Base-by-base conservation (phyloP, 2,888 invertebrate genomes). In the Parnassius glacialis region DNA sequence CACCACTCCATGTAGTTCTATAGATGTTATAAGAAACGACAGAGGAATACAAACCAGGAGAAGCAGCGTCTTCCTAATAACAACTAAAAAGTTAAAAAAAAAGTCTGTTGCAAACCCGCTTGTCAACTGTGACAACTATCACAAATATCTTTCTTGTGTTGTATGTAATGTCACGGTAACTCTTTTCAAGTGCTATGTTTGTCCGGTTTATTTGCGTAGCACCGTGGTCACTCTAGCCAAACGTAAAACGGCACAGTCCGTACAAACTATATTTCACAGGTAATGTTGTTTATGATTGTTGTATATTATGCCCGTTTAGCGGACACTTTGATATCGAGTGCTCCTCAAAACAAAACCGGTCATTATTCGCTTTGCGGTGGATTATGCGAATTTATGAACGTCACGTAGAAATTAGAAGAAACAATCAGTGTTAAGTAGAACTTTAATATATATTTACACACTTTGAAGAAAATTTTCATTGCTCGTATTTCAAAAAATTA, bases 201-300 rank as follows among this genome's bases (percentile, higher is more conserved):
- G 25, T 61, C 51, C 45, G 13, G 20, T 45, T 44, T 10, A 59
- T 11, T 0, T 10, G 9, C 9, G 34, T 34, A 25, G 20, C 3
- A 9, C 11, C 64, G 65, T 86, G 79, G 87, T 72, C 70, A 76
- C 81, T 70, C 25, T 68, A 77, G 61, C 45, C 60, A 52, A 70
- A 73, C 76, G 77, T 76, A 78, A 75, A 77, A 71, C 72, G 72
- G 70, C 72, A 67, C 70, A 68, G 80, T 76, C 65, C 70, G 74
- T 80, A 71, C 79, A 75, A 75, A 70, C 78, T 75, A 80, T 86
- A 87, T 84, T 78, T 89, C 79, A 79, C 89, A 89, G 89, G 89
- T 89, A 85, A 87, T 82, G 76, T 81, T 83, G 81, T 82, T 80
- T 81, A 80, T 72, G 73, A 71, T 69, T 73, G 74, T 71, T 73